phyloP scores from a whole-genome alignment of 2,113 vertebrate species.

The Fregata magnificens region DNA sequence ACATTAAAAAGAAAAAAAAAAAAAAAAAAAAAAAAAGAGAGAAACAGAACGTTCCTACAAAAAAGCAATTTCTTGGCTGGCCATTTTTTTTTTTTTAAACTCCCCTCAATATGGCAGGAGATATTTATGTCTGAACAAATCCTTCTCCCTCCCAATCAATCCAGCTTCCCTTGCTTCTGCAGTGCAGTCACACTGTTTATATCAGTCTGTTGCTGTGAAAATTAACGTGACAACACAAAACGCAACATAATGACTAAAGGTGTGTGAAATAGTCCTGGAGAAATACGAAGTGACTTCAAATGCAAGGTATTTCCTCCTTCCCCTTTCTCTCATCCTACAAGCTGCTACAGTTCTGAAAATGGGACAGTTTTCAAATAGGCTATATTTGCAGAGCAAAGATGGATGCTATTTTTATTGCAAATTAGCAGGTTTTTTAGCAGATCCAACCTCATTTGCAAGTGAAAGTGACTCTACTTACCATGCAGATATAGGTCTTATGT shows the following conservation, averaged over 20 bases:
- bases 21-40: background rate
- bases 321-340: conserved; percentile 48
- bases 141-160: conserved; percentile 40
- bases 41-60: conserved; percentile 54
- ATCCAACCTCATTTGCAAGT: conserved; percentile 68
- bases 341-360: conserved; percentile 62
- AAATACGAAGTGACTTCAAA: conserved; percentile 24
- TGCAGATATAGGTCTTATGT: conserved; percentile 67
- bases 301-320: conserved; percentile 56
- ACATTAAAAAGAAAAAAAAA: background rate
- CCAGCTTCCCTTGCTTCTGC: conserved; percentile 35
- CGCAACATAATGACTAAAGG: conserved; percentile 25
- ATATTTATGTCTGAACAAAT: conserved; percentile 69
- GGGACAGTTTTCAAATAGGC: conserved; percentile 66
- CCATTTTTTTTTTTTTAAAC: conserved; percentile 28
- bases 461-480: conserved; percentile 68
- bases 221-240: conserved; percentile 58
- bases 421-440: conserved; percentile 67
- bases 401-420: conserved; percentile 68
- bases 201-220: conserved; percentile 50
- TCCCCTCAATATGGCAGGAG: conserved; percentile 63
- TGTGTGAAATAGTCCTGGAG: conserved; percentile 45
- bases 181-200: background rate
- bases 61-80: conserved; percentile 65
- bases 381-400: conserved; percentile 66